phyloP scores from a whole-genome alignment of 2,888 invertebrate genomes.

The Polylopha cassiicola region DNA sequence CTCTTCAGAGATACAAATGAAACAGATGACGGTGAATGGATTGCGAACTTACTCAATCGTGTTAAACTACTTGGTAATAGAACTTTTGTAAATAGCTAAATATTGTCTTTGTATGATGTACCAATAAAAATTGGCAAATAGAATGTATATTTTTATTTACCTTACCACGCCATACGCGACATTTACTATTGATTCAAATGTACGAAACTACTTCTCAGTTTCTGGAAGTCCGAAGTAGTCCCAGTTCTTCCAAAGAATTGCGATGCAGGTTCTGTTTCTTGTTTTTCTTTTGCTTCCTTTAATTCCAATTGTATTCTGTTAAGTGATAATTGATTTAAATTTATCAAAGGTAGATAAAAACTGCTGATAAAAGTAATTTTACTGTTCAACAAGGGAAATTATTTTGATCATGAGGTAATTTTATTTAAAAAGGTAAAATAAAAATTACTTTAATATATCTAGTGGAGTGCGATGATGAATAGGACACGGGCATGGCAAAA shows the following conservation, averaged over 20 bases:
- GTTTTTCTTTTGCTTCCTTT: slow-evolving; percentile 20
- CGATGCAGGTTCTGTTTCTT: slow-evolving; percentile 17
- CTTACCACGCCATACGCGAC: not conserved
- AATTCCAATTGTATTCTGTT: slow-evolving; percentile 36
- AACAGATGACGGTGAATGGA: slow-evolving; percentile 32
- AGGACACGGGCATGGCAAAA: slow-evolving; percentile 53
- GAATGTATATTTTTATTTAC: slow-evolving; percentile 7
- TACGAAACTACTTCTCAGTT: slow-evolving; percentile 39
- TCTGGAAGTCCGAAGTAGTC: slow-evolving; percentile 41
- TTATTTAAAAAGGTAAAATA: not conserved
- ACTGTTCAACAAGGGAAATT: no score
- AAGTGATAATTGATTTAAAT: no score
- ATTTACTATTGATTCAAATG: slow-evolving; percentile 7
- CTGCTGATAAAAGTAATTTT: no score
- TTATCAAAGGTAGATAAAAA: no score
- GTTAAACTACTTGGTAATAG: slow-evolving; percentile 33
- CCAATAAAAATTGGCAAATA: slow-evolving; percentile 22
- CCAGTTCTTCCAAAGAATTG: slow-evolving; percentile 33
- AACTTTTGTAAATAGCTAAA: slow-evolving; percentile 52
- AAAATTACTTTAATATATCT: slow-evolving; percentile 52
- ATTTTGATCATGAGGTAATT: no score
- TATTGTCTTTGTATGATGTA: slow-evolving; percentile 24
- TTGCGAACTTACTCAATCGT: slow-evolving; percentile 43
- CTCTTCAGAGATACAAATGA: slow-evolving; percentile 29
- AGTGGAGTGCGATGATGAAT: slow-evolving; percentile 56